Evolutionary conservation across 2,888 invertebrate genomes (phyloP), one percentile per base, ranked within the genome.

Genomic region (Temnothorax rugatulus): DNA sequence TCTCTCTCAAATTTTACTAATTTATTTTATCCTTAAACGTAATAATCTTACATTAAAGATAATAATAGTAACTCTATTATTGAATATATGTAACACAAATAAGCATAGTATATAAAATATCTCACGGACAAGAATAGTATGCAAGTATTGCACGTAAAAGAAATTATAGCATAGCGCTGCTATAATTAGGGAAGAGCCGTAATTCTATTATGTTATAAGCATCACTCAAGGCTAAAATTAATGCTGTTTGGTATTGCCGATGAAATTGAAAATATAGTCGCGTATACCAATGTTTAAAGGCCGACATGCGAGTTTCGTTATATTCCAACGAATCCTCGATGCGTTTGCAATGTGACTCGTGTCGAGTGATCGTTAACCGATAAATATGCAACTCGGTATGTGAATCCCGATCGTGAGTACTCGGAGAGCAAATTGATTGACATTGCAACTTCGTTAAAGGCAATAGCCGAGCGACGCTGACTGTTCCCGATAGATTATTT

Each of bases 371-470:
- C 21, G 69, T 81, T 81, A 81, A 71, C 47, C 38, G 71, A 59
- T 79, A 79, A 79, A 77, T 66, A 77, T 68, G 66, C 54, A 68
- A 13, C 54, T 54, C 66, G 77, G 41, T 68, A 68, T 68, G 57
- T 68, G 68, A 68, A 69, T 69, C 44, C 44, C 59, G 69, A 50
- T 38, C 38, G 59, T 3, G 69, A 81, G 79, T 69, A 69, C 69
- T 81, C 47, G 47, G 15, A 57, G 18, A 52, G 57, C 47, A 69
- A 79, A 79, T 59, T 59, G 69, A 79, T 79, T 59, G 79, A 81
- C 79, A 47, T 71, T 59, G 79, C 79, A 81, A 71, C 69, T 81
- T 81, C 47, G 69, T 69, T 71, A 68, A 57, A 44, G 71, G 59
- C 21, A 77, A 77, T 57, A 68, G 41, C 59, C 47, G 47, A 69